Conservation (phyloP, 2,113 vertebrate species). For the Stictonetta naevosa region DNA sequence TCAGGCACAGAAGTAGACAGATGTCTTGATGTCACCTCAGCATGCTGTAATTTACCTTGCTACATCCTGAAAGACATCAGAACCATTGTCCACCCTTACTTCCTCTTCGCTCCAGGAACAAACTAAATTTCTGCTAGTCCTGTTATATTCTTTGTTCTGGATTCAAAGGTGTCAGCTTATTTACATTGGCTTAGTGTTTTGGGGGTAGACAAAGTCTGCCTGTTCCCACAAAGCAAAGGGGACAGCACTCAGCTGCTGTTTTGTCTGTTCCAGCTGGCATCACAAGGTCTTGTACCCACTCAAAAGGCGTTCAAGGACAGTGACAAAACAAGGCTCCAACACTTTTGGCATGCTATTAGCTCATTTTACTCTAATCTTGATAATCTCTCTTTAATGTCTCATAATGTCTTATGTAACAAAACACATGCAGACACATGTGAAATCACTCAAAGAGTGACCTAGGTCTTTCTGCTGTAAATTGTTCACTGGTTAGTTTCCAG, state of each 20-base stretch:
- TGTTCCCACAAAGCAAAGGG: background rate
- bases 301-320: background rate
- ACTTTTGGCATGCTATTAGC: background rate
- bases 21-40: background rate
- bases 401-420: background rate
- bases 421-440: background rate
- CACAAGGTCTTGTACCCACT: background rate
- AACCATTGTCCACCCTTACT: background rate
- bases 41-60: background rate
- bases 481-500: too few species aligned
- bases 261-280: background rate
- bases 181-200: background rate
- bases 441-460: background rate
- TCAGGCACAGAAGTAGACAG: background rate
- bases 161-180: background rate
- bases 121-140: background rate
- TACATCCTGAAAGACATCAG: background rate
- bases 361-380: background rate
- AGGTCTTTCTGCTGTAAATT: background rate
- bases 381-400: rapidly evolving
- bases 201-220: background rate
- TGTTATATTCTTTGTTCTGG: background rate
- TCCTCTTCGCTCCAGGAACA: background rate
- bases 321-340: rapidly evolving
- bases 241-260: background rate